Base-by-base conservation (phyloP, 2,113 vertebrate genomes). In the Xyliphius kryptos region DNA sequence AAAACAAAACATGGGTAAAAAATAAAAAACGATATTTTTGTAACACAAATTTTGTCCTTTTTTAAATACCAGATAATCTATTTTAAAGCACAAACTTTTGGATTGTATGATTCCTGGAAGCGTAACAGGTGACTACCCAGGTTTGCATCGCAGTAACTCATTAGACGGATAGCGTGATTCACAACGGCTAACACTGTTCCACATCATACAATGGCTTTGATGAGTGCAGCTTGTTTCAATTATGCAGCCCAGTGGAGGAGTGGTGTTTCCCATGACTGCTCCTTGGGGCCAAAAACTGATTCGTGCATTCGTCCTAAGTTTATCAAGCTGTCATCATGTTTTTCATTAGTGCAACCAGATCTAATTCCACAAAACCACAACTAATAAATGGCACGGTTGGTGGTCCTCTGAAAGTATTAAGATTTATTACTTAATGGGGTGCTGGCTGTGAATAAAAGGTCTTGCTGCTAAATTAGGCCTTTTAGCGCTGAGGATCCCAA, bases 341-440 rank as follows among this genome's bases (percentile, higher is more conserved):
- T 54, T 53, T 38, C 21, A 60, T 57, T 46, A 60, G 20, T 26
- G 26, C 5, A 51, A 21, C 13, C 2, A 43, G 4, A 14, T 32
- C 1, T 43, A 49, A 58, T 51, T 47, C 9, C 22, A n/a, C 21
- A 41, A 36, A 57, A 16, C 36, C 19, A 21, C 44, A 43, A 52
- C 5, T 53, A 44, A 63, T 17, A 40, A 51, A 47, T 10, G 12
- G 7, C 16, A 32, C 44, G 20, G n/a, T 37, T 19, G 14, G 26
- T 50, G 63, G 40, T 48, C 40, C 2, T 49, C 36, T 46, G 43
- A 22, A 56, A 56, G 7, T 11, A 50, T 13, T 9, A 54, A 49
- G 22, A 13, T 49, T 43, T 15, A 14, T 11, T 1, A 11, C 5
- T 56, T 50, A 3, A 38, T 13, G 3, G 10, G 13, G 26, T 20